Percentiles rank a stretch among this genome's conserved stretches.
These are phyloP conservation scores for Centropus unirufus DNA, from an alignment of 2,113 vertebrate genomes.

Conservation along the genomic window DNA sequence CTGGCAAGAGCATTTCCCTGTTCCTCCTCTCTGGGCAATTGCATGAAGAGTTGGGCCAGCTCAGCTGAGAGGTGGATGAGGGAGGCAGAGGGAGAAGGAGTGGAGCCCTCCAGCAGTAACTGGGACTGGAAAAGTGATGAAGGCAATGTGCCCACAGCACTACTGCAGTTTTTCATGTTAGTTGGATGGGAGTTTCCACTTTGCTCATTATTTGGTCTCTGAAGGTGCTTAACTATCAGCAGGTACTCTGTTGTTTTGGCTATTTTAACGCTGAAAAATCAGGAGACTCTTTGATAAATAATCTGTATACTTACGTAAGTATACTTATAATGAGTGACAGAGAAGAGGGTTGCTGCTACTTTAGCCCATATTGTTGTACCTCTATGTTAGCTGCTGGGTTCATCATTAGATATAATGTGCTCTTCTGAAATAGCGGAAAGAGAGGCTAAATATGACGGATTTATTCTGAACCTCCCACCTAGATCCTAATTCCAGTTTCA, in stretches of 20 bases:
- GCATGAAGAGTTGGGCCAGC: background rate
- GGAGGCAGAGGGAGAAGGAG: background rate
- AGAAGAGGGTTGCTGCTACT: background rate
- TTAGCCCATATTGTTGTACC: background rate
- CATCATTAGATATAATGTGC: background rate
- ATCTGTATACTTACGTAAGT: background rate
- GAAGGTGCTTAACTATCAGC: background rate
- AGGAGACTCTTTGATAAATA: background rate
- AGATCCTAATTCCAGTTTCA: background rate
- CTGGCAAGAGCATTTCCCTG: background rate
- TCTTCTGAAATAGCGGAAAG: slow-evolving; percentile 7
- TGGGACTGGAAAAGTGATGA: background rate
- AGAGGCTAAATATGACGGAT: background rate
- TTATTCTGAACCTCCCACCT: slow-evolving; percentile 28
- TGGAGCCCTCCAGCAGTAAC: background rate
- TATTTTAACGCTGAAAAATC: background rate
- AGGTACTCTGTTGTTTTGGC: background rate
- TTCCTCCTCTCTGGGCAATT: background rate
- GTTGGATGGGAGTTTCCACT: background rate
- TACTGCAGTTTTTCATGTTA: background rate
- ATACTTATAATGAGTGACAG: background rate
- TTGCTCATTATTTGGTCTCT: background rate
- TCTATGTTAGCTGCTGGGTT: background rate
- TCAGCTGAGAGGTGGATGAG: background rate
- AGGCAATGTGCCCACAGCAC: background rate